Evolutionary conservation across 1,140 invertebrate species (phyloP), one percentile per base, ranked within the genome.

Genomic region (Acromyrmex charruanus): DNA sequence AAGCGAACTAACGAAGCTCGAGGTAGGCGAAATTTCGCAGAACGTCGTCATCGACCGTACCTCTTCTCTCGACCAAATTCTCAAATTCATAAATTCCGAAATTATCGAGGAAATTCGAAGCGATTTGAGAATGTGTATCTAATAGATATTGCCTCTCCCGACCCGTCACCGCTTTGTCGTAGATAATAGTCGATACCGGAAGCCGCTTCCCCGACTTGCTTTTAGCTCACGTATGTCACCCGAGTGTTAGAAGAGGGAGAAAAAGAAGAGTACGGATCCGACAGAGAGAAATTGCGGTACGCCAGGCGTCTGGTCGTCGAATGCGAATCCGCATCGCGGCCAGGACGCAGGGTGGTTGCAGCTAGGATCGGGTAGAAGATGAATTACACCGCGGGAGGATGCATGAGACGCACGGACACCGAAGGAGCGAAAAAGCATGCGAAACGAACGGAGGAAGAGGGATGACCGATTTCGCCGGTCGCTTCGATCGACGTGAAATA

Each of bases 231-330:
- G 39, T 44, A 58, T 74, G 69, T 82, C 68, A 55, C 55, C 1
- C 21, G 53, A 35, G 44, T 25, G 28, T 10, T 44, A 63, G 16
- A 68, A 35, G 69, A 85, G 75, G 66, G 3, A 51, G 51, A 51
- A 63, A 51, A 69, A 68, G 35, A 58, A 61, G 31, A 68, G 58
- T 14, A 18, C 44, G 44, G 39, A 39, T 2, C 21, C 14, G 49
- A 86, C 51, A 68, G 77, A 74, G 85, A 86, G 53, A 86, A 86
- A 88, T 88, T 80, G 68, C 87, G 75, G 58, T 74, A 21, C 39
- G n/a, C 39, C 44, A 31, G 71, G 59, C 66, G 66, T 79, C 69
- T 55, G 28, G 49, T 58, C 69, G 85, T 81, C 68, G 75, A 87
- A 88, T 65, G 82, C 25, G 75, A 79, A 81, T 86, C 69, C 55